Conservation (phyloP, 2,888 invertebrate genomes). For the Tanytarsus gracilentus region DNA sequence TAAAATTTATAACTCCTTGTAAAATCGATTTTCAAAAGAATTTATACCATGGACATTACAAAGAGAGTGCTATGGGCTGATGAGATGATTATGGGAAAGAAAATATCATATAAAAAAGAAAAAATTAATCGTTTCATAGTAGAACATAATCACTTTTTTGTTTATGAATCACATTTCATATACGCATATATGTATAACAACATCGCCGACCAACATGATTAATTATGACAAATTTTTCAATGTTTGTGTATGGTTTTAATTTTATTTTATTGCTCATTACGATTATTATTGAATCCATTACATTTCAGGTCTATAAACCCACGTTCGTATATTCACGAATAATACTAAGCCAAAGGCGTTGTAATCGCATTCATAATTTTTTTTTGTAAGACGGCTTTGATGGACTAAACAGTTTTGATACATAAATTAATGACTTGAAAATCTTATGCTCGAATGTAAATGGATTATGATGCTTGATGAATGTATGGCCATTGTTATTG, state of each 20-base stretch:
- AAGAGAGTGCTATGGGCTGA: too few species aligned
- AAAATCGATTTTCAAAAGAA: too few species aligned
- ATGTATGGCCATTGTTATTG: neutral
- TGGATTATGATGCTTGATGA: constrained; percentile 5
- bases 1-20: too few species aligned
- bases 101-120: too few species aligned
- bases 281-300: constrained; percentile 12
- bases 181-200: neutral
- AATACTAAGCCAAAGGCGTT: constrained; percentile 9
- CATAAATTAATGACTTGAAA: constrained; percentile 22
- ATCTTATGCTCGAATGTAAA: constrained; percentile 1
- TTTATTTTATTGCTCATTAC: constrained; percentile 13
- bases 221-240: constrained; percentile 13
- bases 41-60: too few species aligned
- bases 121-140: too few species aligned
- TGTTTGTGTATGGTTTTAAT: constrained; percentile 15
- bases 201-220: neutral
- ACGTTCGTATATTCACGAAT: neutral
- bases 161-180: neutral
- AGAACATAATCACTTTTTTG: too few species aligned
- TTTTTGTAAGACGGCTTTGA: neutral
- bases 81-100: too few species aligned
- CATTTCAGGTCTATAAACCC: neutral
- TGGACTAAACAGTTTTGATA: constrained; percentile 17
- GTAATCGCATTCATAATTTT: constrained; percentile 13